phyloP scores from a whole-genome alignment of 2,888 invertebrate genomes.

The Acleris sparsana region DNA sequence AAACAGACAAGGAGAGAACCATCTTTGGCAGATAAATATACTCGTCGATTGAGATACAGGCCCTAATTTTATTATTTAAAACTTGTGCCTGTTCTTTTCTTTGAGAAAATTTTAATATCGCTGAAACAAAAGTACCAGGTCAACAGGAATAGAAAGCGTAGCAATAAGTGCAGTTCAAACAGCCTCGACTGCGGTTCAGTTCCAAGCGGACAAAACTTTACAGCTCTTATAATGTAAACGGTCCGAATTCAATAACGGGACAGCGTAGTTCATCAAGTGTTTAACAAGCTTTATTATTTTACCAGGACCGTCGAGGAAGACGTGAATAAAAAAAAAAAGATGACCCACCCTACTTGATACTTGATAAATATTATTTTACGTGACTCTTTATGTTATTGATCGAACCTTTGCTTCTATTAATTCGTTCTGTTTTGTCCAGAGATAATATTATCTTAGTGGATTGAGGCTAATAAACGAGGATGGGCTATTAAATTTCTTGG shows the following conservation, averaged over 20 bases:
- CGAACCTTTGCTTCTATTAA: not conserved
- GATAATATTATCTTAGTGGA: constrained; percentile 2
- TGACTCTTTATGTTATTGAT: not conserved
- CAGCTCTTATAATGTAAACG: not conserved
- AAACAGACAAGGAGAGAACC: too few species aligned
- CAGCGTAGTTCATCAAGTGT: not conserved
- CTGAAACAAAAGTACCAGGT: constrained; percentile 21
- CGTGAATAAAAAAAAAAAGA: constrained; percentile 1
- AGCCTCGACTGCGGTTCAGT: constrained; percentile 18
- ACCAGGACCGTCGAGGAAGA: not conserved
- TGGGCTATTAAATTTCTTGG: not conserved
- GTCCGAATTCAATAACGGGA: constrained; percentile 3
- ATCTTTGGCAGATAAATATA: too few species aligned
- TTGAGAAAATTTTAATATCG: constrained; percentile 1
- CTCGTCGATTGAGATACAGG: too few species aligned
- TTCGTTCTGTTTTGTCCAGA: not conserved
- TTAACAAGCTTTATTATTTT: not conserved
- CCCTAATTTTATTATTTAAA: too few species aligned
- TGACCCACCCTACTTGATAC: constrained; percentile 3
- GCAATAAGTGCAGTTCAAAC: constrained; percentile 14
- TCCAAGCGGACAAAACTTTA: constrained; percentile 15
- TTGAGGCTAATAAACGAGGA: constrained; percentile 4
- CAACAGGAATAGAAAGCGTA: constrained; percentile 11
- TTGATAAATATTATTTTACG: constrained; percentile 2
- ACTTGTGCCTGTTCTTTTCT: too few species aligned